Base-by-base conservation (phyloP, 1,140 invertebrate genomes). In the Psix sp. region DNA sequence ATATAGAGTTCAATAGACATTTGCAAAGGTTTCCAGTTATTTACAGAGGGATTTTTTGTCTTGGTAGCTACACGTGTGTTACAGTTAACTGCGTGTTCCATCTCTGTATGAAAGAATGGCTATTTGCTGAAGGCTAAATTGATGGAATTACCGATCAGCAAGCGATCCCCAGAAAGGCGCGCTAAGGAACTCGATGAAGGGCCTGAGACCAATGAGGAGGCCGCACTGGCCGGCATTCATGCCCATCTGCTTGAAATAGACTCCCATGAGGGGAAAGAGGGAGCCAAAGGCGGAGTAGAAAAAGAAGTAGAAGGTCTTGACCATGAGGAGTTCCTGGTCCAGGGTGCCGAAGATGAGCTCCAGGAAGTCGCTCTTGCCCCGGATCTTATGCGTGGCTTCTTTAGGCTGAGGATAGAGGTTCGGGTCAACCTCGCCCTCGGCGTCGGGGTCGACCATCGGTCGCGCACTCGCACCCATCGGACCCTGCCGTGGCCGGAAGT, bases 221-320 rank as follows among this genome's bases (percentile, higher is more conserved):
- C 98, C 97, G 77, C 95, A 96, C 83, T 99, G 97, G 3, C 93
- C 93, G 0, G 97, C 94, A 86, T 98, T 98, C 96, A 99, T 98
- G 5, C 96, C 98, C 91, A 99, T 94, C 87, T 98, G 96, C 85
- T 96, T 99, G 89, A 99, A 99, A 86, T 99, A 99, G 14, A 99
- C 95, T 14, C 96, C 98, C 93, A 99, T 96, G 17, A 99, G 87
- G 0, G 98, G 98, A 82, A 99, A 99, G 0, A 99, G 89, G 0
- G 96, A 98, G 4, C 98, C 98, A 79, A 99, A 99, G 0, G 98
- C 98, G 1, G 98, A 97, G 83, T 99, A 99, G 87, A 99, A 99
- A 90, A 99, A 99, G 86, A 99, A 99, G 85, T 99, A 99, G 85
- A 99, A 99, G 0, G 94, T 94, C 85, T 98, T 98, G 43, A 97